Percentiles rank a stretch among this genome's conserved stretches.
Conservation (phyloP, 2,113 vertebrate species). For the Megaceryle maxima region DNA sequence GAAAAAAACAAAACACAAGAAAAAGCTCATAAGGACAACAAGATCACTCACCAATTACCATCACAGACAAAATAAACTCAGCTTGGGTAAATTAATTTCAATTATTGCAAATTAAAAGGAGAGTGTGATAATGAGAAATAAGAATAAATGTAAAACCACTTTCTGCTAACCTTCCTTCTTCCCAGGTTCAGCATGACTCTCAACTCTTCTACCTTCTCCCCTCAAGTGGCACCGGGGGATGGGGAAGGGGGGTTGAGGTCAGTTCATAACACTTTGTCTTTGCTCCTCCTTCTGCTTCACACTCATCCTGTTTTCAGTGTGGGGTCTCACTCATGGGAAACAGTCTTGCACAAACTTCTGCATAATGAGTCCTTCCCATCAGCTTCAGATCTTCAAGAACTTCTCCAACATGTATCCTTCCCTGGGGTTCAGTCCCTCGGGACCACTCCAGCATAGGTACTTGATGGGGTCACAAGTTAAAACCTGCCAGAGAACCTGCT, state of each 20-base stretch:
- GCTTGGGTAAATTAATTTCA: neutral
- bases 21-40: neutral
- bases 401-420: neutral
- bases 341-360: neutral
- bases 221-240: neutral
- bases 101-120: neutral
- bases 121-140: neutral
- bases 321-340: neutral
- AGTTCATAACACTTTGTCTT: neutral
- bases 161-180: neutral
- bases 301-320: neutral
- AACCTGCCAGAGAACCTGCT: neutral
- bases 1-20: neutral
- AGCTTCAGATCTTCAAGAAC: neutral
- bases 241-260: neutral
- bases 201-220: neutral
- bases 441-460: neutral
- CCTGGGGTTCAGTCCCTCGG: neutral
- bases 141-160: neutral
- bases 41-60: no score
- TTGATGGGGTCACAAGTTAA: no score
- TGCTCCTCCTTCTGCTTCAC: neutral
- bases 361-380: neutral
- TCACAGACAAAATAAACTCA: no score
- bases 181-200: neutral